phyloP scores from a whole-genome alignment of 2,113 vertebrate genomes.

The Balaenoptera acutorostrata region DNA sequence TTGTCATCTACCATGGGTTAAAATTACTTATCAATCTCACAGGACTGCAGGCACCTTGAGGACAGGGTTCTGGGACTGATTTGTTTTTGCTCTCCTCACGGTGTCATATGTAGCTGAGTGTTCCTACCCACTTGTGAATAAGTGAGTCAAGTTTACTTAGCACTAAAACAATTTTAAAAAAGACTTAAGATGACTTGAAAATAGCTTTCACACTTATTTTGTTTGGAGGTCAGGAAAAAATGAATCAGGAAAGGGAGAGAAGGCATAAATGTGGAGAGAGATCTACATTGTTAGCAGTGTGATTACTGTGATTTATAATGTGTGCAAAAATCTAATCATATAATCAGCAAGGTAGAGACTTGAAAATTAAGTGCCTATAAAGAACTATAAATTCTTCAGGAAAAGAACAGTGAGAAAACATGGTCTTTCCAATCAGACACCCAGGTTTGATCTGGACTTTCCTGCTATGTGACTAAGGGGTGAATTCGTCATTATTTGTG shows the following conservation, averaged over 20 bases:
- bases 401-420: not conserved
- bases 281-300: not conserved
- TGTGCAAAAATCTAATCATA: not conserved
- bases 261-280: not conserved
- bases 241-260: not conserved
- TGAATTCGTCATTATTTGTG: not conserved
- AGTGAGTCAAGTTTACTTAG: not conserved
- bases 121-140: not conserved
- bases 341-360: not conserved
- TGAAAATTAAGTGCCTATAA: not conserved
- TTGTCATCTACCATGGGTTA: not conserved
- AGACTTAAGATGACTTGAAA: not conserved
- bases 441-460: not conserved
- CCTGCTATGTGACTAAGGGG: not conserved
- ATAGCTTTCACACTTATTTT: not conserved
- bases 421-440: not conserved
- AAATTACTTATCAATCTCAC: not conserved
- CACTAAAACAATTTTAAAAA: not conserved
- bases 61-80: too few species aligned
- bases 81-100: not conserved
- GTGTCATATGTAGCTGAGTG: not conserved
- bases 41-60: not conserved
- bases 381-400: not conserved
- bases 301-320: not conserved
- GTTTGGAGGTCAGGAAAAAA: not conserved